phyloP scores from a whole-genome alignment of 2,113 vertebrate species.

The Origma solitaria region DNA sequence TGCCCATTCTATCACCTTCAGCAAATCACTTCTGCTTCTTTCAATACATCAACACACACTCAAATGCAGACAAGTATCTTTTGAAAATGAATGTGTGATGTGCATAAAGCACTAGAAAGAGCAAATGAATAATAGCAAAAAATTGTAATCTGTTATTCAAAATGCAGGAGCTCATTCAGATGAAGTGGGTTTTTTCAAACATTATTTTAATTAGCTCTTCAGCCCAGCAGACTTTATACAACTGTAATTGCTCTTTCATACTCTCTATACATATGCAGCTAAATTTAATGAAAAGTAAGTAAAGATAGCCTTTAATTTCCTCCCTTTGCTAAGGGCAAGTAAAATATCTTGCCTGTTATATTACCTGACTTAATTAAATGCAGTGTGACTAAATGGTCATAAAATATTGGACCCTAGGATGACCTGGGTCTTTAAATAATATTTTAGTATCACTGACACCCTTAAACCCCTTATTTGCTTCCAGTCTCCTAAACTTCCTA shows the following conservation, averaged over 20 bases:
- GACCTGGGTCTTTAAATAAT: neutral
- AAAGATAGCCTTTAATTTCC: neutral
- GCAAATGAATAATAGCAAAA: neutral
- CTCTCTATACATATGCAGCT: neutral
- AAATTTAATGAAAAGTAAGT: neutral
- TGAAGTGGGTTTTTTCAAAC: neutral
- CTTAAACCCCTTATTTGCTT: neutral
- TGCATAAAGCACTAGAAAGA: neutral
- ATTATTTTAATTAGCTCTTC: slow-evolving; percentile 18
- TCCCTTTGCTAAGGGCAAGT: neutral
- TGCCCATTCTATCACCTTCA: neutral
- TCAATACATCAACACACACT: neutral
- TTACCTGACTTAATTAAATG: neutral
- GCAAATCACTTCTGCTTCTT: neutral
- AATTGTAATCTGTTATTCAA: neutral
- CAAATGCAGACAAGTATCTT: neutral
- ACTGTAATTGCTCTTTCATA: neutral
- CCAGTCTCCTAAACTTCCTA: neutral
- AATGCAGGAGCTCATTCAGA: neutral
- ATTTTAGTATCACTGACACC: neutral
- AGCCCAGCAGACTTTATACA: neutral
- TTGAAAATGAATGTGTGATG: neutral
- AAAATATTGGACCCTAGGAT: neutral
- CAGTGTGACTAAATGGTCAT: neutral
- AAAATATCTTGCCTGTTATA: neutral